Conservation (phyloP, 2,888 invertebrate genomes). For the Orchestes rusci region DNA sequence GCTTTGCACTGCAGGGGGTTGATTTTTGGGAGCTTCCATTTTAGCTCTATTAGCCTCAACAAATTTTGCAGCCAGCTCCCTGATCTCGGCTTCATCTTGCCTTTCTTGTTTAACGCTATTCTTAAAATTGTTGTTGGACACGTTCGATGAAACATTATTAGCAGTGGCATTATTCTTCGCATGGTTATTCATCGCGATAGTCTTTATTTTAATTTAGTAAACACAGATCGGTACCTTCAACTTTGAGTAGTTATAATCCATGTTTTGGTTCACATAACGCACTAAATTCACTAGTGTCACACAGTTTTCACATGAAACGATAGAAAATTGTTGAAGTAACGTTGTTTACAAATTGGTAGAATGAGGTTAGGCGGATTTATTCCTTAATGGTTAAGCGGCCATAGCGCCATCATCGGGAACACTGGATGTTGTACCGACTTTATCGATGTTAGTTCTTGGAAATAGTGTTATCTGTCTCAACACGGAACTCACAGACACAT, state of each 20-base stretch:
- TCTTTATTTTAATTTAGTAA: constrained; percentile 18
- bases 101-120: constrained; percentile 59
- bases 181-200: constrained; percentile 29
- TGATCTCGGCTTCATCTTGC: constrained; percentile 81
- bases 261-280: constrained; percentile 23
- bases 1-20: constrained; percentile 41
- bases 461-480: constrained; percentile 23
- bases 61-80: constrained; percentile 80
- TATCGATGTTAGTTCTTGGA: constrained; percentile 34
- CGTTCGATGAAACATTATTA: constrained; percentile 7
- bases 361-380: constrained; percentile 43
- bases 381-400: constrained; percentile 43
- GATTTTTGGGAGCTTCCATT: constrained; percentile 44
- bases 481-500: constrained; percentile 29
- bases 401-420: constrained; percentile 42
- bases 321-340: constrained; percentile 1
- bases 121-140: constrained; percentile 6
- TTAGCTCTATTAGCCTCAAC: constrained; percentile 54
- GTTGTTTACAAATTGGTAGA: constrained; percentile 36
- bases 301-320: too few relatives aligned
- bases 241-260: constrained; percentile 22
- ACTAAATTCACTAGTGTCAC: neutral
- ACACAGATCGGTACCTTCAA: constrained; percentile 16
- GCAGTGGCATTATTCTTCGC: constrained; percentile 18
- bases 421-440: constrained; percentile 37